Evolutionary conservation across 2,888 invertebrate species (phyloP), one percentile per base, ranked within the genome.

Genomic region (Xylota sylvarum): DNA sequence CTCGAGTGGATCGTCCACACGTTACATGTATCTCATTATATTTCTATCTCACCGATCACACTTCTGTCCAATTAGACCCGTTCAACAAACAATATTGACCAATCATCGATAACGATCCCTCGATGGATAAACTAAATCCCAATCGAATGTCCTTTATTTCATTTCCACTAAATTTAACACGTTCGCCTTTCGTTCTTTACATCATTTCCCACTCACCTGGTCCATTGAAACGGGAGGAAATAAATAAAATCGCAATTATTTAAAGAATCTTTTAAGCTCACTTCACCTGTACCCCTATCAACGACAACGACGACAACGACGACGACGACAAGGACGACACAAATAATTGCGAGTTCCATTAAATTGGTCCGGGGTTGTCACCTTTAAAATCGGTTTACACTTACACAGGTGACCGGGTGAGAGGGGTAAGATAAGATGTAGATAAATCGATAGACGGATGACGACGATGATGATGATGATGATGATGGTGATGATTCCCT

Each of bases 161-260:
- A 55, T 14, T 86, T 77, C 77, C 77, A 69, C 35, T 50, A 17
- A 65, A 86, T 73, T 78, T 52, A 84, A 73, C 79, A 78, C 79
- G 73, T 79, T 60, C 56, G n/a, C 32, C 37, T 50, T 10, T 64
- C 56, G 37, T 72, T 67, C 58, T 43, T 40, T n/a, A 35, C 32
- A 48, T 65, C 40, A 40, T 55, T 62, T 62, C n/a, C 67, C 37
- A 35, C 65, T 32, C 55, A 62, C 64, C 77, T 72, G 65, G 17
- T 58, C 27, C 46, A 10, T 37, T 35, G 67, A 37, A 19, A 23
- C 23, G 23, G 46, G 3, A 23, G 67, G 58, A 77, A 55, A 65
- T 70, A 72, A 82, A 67, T 62, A 72, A 77, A 86, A 86, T 86
- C 81, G 67, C 86, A 86, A 82, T 86, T 86, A 86, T 86, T 86